phyloP scores from a whole-genome alignment of 2,797 vertebrate genomes.

The Pseudopleuronectes americanus region DNA sequence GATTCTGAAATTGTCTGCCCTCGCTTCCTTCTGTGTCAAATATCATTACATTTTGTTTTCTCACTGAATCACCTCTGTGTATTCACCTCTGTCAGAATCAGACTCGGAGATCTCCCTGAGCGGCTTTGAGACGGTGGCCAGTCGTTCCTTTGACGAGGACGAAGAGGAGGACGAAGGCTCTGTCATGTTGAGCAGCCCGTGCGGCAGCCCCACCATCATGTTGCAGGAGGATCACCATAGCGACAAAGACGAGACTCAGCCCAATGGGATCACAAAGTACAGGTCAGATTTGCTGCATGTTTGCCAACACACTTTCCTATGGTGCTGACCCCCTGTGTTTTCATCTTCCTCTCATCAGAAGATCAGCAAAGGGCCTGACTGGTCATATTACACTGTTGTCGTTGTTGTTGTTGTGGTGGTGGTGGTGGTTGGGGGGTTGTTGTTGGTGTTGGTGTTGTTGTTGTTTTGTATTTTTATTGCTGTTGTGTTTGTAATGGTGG shows the following conservation, averaged over 20 bases:
- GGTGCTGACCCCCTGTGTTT: constrained; percentile 6
- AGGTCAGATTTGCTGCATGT: constrained; percentile 83
- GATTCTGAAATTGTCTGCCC: not conserved
- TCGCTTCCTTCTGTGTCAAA: not conserved
- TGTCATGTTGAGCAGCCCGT: constrained; percentile 76
- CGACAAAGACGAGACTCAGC: constrained; percentile 79
- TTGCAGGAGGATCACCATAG: constrained; percentile 87
- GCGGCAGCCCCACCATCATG: constrained; percentile 80
- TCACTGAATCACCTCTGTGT: constrained; percentile 14
- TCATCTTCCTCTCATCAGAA: constrained; percentile 27
- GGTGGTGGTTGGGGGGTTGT: too few relatives aligned
- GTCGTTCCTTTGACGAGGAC: constrained; percentile 85
- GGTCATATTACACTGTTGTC: not conserved
- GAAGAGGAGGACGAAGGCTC: constrained; percentile 77
- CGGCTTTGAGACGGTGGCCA: constrained; percentile 89
- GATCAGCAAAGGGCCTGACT: constrained; percentile 3
- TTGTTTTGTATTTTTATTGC: not conserved
- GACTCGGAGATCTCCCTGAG: constrained; percentile 92
- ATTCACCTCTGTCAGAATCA: constrained; percentile 84
- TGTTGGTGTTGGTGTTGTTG: not conserved
- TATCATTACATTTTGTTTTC: not conserved
- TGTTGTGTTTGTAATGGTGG: not conserved
- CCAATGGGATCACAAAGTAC: constrained; percentile 91
- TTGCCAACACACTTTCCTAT: constrained; percentile 13
- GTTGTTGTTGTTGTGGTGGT: not conserved